Evolutionary conservation across 2,113 vertebrate species (phyloP).

Genomic region (Hippocampus guttulatus): DNA sequence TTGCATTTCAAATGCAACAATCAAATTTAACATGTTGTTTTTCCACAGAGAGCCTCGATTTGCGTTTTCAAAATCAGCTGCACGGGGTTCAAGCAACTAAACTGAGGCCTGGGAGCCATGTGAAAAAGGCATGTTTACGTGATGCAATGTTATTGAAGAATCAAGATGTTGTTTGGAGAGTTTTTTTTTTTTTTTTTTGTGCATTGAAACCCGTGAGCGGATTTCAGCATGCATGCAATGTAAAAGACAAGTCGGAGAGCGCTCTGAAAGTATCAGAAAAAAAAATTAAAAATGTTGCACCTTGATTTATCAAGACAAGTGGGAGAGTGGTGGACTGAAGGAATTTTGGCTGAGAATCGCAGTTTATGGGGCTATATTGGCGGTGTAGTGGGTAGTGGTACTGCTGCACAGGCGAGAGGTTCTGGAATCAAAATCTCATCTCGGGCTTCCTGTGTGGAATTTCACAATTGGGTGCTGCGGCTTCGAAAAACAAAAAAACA

Average conservation of each 20-base stretch:
- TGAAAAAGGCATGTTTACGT: constrained; percentile 70
- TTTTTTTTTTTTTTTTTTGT: constrained; percentile 33
- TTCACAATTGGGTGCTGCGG: background rate
- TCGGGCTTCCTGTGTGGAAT: background rate
- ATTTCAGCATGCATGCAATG: constrained; percentile 68
- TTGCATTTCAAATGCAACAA: constrained; percentile 16
- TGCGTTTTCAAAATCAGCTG: constrained; percentile 36
- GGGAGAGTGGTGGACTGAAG: constrained; percentile 56
- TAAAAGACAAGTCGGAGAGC: constrained; percentile 45
- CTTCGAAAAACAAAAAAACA: background rate
- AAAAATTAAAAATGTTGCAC: constrained; percentile 53
- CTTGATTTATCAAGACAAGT: constrained; percentile 51
- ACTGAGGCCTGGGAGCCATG: constrained; percentile 44
- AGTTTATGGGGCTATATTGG: background rate
- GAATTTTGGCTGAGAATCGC: constrained; percentile 24
- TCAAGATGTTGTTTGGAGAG: constrained; percentile 42
- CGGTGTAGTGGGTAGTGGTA: background rate
- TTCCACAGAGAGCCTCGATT: constrained; percentile 21
- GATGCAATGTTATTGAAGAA: constrained; percentile 56
- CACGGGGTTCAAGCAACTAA: constrained; percentile 23
- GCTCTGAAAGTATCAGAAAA: constrained; percentile 35
- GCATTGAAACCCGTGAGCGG: constrained; percentile 50
- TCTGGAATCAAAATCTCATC: background rate
- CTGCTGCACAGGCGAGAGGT: background rate
- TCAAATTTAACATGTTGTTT: constrained; percentile 1